Conservation (phyloP, 2,797 vertebrate genomes). For the Gymnoscopelus braueri region DNA sequence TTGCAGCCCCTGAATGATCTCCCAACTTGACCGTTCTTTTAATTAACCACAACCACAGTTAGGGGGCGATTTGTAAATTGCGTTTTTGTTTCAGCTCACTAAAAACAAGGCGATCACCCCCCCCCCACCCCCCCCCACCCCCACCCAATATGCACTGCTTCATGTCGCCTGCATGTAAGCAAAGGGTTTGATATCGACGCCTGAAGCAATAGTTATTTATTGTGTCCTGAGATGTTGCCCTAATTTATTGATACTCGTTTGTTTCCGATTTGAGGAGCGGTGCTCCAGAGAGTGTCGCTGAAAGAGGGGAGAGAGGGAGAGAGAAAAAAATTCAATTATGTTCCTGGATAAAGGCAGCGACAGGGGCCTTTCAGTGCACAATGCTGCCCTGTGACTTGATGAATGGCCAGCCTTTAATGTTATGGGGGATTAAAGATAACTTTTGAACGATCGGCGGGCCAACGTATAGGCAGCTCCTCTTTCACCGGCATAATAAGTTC, state of each 20-base stretch:
- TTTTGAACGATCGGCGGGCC: slow-evolving; percentile 79
- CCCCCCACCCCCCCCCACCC: too few relatives aligned
- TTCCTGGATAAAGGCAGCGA: slow-evolving; percentile 68
- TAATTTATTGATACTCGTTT: slow-evolving; percentile 78
- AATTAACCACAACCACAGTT: slow-evolving; percentile 72
- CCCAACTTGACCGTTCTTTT: slow-evolving; percentile 71
- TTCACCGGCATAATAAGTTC: slow-evolving; percentile 85
- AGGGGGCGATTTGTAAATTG: slow-evolving; percentile 54
- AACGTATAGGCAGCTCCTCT: slow-evolving; percentile 81
- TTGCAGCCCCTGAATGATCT: slow-evolving; percentile 66
- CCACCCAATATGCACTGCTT: slow-evolving; percentile 32
- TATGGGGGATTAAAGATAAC: slow-evolving; percentile 86
- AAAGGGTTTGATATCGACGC: slow-evolving; percentile 43
- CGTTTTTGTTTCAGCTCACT: slow-evolving; percentile 30
- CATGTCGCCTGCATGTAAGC: slow-evolving; percentile 34
- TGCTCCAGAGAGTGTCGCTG: slow-evolving; percentile 55
- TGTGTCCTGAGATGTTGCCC: slow-evolving; percentile 66
- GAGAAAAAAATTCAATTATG: slow-evolving; percentile 76
- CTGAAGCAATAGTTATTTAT: slow-evolving; percentile 62
- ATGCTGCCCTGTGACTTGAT: slow-evolving; percentile 82
- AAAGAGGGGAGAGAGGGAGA: slow-evolving; percentile 11
- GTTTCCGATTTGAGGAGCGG: slow-evolving; percentile 73
- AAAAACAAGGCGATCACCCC: slow-evolving; percentile 33
- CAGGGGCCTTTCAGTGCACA: slow-evolving; percentile 77
- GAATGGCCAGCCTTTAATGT: slow-evolving; percentile 84